Conservation (phyloP, 2,888 invertebrate species). For the Monochamus alternatus region DNA sequence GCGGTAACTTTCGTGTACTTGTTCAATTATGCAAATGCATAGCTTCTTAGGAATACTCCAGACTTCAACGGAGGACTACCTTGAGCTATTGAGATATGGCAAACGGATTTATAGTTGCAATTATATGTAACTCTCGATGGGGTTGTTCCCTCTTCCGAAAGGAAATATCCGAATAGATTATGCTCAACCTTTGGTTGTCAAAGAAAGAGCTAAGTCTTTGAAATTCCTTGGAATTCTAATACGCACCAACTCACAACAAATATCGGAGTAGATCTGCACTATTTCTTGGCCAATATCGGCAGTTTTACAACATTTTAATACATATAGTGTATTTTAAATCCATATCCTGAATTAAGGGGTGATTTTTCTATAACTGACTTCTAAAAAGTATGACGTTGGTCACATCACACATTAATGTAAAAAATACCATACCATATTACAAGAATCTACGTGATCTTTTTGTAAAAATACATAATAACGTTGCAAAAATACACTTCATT, state of each 20-base stretch:
- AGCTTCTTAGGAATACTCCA: constrained; percentile 48
- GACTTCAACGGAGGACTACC: constrained; percentile 23
- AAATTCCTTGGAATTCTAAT: background rate
- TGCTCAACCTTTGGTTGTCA: constrained; percentile 3
- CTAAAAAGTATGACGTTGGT: no score
- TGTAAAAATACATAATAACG: no score
- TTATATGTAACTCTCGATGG: constrained; percentile 55
- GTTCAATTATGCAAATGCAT: constrained; percentile 68
- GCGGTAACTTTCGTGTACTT: constrained; percentile 66
- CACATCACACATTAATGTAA: no score
- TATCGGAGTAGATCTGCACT: no score
- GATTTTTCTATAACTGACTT: no score
- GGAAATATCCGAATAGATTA: constrained; percentile 4
- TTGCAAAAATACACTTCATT: no score
- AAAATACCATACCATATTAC: no score
- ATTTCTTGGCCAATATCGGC: no score
- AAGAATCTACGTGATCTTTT: no score
- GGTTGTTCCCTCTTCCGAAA: constrained; percentile 36
- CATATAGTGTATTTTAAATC: no score
- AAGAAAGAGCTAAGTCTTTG: constrained; percentile 4
- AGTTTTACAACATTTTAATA: no score
- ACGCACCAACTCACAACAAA: background rate
- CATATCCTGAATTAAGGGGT: no score
- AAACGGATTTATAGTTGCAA: constrained; percentile 57
- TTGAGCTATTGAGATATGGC: constrained; percentile 55